These are phyloP conservation scores for Cinclus cinclus DNA, from an alignment of 2,113 vertebrate genomes.

Conservation along the genomic window DNA sequence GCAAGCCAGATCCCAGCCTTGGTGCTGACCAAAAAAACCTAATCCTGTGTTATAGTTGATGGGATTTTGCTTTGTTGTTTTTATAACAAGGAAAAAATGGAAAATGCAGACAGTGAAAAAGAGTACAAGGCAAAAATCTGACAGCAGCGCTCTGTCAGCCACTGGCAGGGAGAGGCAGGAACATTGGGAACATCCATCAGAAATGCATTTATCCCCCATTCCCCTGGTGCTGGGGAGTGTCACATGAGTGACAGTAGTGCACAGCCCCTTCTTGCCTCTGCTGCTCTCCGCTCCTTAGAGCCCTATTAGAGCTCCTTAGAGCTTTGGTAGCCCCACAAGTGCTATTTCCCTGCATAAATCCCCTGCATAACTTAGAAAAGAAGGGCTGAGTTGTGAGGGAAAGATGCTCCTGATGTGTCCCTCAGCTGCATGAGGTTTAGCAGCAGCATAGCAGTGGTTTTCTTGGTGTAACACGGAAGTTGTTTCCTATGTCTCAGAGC, in stretches of 20 bases:
- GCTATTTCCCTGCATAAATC: not conserved
- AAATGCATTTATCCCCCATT: not conserved
- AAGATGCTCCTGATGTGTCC: not conserved
- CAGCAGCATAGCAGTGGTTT: not conserved
- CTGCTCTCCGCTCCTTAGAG: not conserved
- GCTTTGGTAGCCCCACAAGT: not conserved
- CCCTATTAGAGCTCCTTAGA: not conserved
- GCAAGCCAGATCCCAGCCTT: not conserved
- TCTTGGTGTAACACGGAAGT: not conserved
- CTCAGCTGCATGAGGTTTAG: not conserved
- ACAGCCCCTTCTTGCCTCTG: not conserved
- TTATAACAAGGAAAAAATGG: conserved; percentile 15
- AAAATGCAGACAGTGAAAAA: not conserved
- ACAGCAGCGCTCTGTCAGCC: not conserved
- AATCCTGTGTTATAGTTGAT: not conserved
- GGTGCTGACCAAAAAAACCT: not conserved
- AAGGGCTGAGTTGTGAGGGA: not conserved
- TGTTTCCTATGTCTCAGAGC: not conserved
- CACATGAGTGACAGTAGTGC: not conserved
- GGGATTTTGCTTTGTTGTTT: not conserved
- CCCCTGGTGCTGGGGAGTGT: not conserved
- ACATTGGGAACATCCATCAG: not conserved
- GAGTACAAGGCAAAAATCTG: not conserved
- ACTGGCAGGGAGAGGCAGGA: not conserved
- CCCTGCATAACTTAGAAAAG: not conserved